phyloP scores from a whole-genome alignment of 2,797 vertebrate genomes.

The Neopelma chrysocephalum region DNA sequence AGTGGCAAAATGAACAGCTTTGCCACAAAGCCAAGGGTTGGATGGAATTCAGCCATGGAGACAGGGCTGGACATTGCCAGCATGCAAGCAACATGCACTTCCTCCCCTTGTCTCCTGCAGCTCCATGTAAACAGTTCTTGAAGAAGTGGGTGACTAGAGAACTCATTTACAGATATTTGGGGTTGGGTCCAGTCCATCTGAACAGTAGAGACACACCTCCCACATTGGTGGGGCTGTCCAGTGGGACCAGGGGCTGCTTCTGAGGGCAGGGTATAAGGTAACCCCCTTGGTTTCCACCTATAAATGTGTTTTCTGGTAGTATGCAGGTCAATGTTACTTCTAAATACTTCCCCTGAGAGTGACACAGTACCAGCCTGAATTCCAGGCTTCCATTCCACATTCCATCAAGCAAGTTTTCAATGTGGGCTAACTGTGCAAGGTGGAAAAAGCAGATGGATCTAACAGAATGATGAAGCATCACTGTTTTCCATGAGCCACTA shows the following conservation, averaged over 20 bases:
- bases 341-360: not conserved
- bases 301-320: not conserved
- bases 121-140: not conserved
- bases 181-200: not conserved
- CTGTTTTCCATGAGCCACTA: not conserved
- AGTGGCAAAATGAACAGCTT: not conserved
- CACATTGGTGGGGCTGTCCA: not conserved
- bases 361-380: not conserved
- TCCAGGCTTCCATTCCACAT: not conserved
- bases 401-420: not conserved
- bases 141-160: not conserved
- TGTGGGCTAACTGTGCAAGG: not conserved
- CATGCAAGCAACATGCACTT: not conserved
- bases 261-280: not conserved
- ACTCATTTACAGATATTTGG: not conserved
- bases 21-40: not conserved
- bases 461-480: not conserved
- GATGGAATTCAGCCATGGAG: not conserved
- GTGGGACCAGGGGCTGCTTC: not conserved
- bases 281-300: not conserved
- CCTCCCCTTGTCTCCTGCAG: not conserved
- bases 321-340: not conserved
- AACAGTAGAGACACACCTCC: not conserved
- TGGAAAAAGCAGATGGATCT: not conserved
- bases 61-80: not conserved